These are phyloP conservation scores for Orthosia incerta DNA, from an alignment of 2,888 invertebrate species.

Conservation along the genomic window DNA sequence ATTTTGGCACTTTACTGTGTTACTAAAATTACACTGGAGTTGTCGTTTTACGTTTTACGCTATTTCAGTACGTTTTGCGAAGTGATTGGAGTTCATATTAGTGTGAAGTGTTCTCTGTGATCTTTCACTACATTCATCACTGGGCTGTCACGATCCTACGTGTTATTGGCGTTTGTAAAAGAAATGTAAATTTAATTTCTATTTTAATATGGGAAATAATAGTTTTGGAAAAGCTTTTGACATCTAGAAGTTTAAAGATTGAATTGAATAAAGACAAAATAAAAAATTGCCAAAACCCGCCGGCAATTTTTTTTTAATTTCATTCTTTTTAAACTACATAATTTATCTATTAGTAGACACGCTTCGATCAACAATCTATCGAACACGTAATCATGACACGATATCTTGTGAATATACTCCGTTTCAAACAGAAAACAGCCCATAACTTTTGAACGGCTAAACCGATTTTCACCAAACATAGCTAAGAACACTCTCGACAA, in stretches of 20 bases:
- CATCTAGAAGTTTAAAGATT: constrained; percentile 2
- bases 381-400: too few relatives aligned
- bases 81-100: constrained; percentile 47
- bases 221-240: constrained; percentile 19
- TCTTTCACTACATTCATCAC: constrained; percentile 51
- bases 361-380: too few relatives aligned
- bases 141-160: constrained; percentile 30
- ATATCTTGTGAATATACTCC: too few relatives aligned
- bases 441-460: too few relatives aligned
- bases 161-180: constrained; percentile 44
- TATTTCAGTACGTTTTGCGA: constrained; percentile 49
- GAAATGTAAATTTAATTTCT: constrained; percentile 20
- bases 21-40: constrained; percentile 52
- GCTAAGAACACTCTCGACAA: too few relatives aligned
- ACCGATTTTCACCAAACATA: too few relatives aligned
- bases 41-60: constrained; percentile 57
- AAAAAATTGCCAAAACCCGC: too few relatives aligned
- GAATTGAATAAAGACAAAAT: too few relatives aligned
- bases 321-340: too few relatives aligned
- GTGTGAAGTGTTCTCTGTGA: constrained; percentile 27
- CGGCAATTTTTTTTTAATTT: too few relatives aligned
- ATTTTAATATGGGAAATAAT: constrained; percentile 8
- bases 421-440: too few relatives aligned
- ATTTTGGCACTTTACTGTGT: constrained; percentile 67
- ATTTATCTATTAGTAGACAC: too few relatives aligned